A percentile compares a stretch with the other conserved stretches of the same genome.
Evolutionary conservation across 2,888 invertebrate genomes (phyloP).

Genomic region (Alentia gelatinosa): DNA sequence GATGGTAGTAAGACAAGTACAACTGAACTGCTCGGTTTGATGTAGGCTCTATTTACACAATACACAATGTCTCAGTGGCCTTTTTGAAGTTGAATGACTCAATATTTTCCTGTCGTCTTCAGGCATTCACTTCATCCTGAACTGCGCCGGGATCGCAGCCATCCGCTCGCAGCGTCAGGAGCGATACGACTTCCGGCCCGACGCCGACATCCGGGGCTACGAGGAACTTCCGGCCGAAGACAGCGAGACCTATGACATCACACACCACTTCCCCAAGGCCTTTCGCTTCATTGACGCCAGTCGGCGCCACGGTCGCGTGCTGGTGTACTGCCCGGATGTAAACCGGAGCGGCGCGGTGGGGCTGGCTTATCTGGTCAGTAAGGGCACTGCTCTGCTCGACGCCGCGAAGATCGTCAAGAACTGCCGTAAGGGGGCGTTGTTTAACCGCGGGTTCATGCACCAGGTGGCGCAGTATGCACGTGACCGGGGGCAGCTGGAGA

Average conservation of each 20-base stretch:
- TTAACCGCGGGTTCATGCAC: constrained; percentile 56
- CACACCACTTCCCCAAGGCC: constrained; percentile 49
- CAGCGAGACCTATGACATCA: constrained; percentile 43
- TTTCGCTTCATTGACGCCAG: constrained; percentile 54
- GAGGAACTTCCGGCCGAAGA: constrained; percentile 56
- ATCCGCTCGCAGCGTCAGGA: constrained; percentile 23
- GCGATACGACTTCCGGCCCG: constrained; percentile 38
- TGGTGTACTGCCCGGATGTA: constrained; percentile 55
- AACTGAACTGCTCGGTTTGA: too few species aligned
- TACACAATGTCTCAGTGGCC: too few species aligned
- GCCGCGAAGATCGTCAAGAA: constrained; percentile 53
- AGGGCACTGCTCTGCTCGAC: not conserved
- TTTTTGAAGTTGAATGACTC: too few species aligned
- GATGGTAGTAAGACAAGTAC: too few species aligned
- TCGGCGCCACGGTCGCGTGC: constrained; percentile 36
- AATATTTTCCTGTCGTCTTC: too few species aligned
- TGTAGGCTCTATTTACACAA: too few species aligned
- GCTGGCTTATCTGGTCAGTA: constrained; percentile 35
- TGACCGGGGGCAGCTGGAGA: constrained; percentile 38
- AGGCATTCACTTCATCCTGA: constrained; percentile 35
- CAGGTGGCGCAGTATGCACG: constrained; percentile 49
- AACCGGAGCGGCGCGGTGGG: constrained; percentile 48
- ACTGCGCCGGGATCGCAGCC: constrained; percentile 46
- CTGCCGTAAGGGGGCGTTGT: constrained; percentile 39
- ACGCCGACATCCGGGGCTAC: constrained; percentile 47